Conservation (phyloP, 2,888 invertebrate species). For the Drosophila pegasa region DNA sequence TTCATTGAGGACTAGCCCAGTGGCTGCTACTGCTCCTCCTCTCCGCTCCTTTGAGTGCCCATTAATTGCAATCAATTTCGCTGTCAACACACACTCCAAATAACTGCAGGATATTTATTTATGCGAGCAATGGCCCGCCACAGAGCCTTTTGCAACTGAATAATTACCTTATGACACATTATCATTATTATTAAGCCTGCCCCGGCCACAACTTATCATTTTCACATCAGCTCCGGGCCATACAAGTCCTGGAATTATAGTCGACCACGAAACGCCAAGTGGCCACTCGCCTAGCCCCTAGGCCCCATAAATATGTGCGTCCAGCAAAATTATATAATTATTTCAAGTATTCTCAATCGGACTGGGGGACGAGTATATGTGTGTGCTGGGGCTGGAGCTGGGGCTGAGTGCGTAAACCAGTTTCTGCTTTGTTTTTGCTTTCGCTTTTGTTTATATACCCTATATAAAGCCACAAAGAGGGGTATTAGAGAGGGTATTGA, state of each 20-base stretch:
- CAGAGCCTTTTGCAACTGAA: constrained; percentile 71
- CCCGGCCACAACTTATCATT: constrained; percentile 65
- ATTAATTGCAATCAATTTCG: constrained; percentile 81
- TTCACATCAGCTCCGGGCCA: constrained; percentile 58
- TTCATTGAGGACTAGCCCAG: constrained; percentile 23
- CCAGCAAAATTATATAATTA: constrained; percentile 79
- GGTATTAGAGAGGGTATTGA: not conserved
- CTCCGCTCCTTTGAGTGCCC: constrained; percentile 14
- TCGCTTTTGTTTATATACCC: constrained; percentile 20
- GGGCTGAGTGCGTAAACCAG: too few relatives aligned
- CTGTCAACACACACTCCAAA: constrained; percentile 78
- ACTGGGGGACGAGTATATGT: constrained; percentile 51
- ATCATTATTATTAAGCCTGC: constrained; percentile 74
- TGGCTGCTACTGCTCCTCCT: not conserved
- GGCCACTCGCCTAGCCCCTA: constrained; percentile 6
- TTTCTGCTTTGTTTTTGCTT: constrained; percentile 28
- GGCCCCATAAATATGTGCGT: constrained; percentile 70
- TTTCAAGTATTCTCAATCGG: constrained; percentile 65
- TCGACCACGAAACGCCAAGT: constrained; percentile 45
- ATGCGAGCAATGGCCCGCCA: constrained; percentile 40
- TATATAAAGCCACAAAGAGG: too few relatives aligned
- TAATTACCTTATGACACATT: constrained; percentile 81
- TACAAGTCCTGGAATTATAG: constrained; percentile 60
- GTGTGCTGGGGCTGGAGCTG: too few relatives aligned
- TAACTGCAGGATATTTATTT: constrained; percentile 78